These are phyloP conservation scores for Philereme transversata DNA, from an alignment of 2,888 invertebrate species.

Conservation along the genomic window DNA sequence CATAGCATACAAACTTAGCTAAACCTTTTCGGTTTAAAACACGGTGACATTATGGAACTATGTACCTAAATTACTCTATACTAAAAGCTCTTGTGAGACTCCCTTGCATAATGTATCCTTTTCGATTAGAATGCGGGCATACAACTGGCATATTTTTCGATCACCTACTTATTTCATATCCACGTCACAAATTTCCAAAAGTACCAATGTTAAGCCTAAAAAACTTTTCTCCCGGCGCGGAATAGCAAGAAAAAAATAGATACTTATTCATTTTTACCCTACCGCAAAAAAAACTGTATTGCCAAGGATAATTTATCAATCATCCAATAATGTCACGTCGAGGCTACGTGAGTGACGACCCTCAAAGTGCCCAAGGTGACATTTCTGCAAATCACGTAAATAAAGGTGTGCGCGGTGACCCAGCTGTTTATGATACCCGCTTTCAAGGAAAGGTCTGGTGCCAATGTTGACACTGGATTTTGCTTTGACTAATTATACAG, in stretches of 20 bases:
- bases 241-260: not conserved
- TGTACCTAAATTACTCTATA: too few relatives aligned
- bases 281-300: constrained; percentile 25
- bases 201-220: too few relatives aligned
- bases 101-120: too few relatives aligned
- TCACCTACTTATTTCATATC: too few relatives aligned
- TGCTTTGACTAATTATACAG: not conserved
- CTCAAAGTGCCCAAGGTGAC: constrained; percentile 22
- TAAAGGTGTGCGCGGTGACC: constrained; percentile 16
- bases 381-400: constrained; percentile 39
- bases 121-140: too few relatives aligned
- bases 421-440: constrained; percentile 10
- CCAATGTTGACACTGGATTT: not conserved
- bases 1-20: constrained; percentile 23
- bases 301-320: constrained; percentile 57
- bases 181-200: too few relatives aligned
- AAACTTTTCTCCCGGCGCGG: too few relatives aligned
- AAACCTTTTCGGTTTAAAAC: too few relatives aligned
- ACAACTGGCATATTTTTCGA: too few relatives aligned
- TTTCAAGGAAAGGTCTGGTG: constrained; percentile 1
- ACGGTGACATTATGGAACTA: too few relatives aligned
- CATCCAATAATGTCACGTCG: constrained; percentile 47
- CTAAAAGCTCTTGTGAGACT: too few relatives aligned
- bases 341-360: constrained; percentile 43
- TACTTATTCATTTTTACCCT: not conserved